Evolutionary conservation across 2,797 vertebrate genomes (phyloP), one percentile per base, ranked within the genome.

Genomic region (Microcaecilia unicolor): DNA sequence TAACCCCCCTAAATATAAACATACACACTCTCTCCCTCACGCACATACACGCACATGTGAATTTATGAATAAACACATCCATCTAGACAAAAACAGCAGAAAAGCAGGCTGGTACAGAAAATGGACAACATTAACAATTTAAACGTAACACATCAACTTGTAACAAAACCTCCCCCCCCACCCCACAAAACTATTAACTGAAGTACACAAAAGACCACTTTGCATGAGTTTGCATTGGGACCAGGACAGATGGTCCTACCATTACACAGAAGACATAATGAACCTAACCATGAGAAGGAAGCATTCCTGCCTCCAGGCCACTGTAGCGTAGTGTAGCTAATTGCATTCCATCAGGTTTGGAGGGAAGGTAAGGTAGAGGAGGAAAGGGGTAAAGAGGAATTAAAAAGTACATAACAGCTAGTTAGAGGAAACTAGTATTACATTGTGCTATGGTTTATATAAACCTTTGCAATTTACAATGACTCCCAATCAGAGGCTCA

Each of bases 401-500:
- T 30, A 45, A 42, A 57, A 25, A 53, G 21, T 36, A 31, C 34
- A 48, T 22, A n/a, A n/a, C n/a, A n/a, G n/a, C n/a, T n/a, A n/a
- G n/a, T n/a, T n/a, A n/a, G n/a, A n/a, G n/a, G n/a, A n/a, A n/a
- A n/a, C n/a, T n/a, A n/a, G n/a, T n/a, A n/a, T n/a, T n/a, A n/a
- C n/a, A n/a, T 66, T 73, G 75, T 68, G 72, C 72, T 74, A 68
- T 64, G 53, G 64, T 67, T 70, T 58, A 27, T 48, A 51, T 55
- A 18, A 42, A 56, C 58, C 44, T 55, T 58, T 61, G 45, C 51
- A 50, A 46, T 67, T 66, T 63, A 81, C 56, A 71, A 79, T 64
- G 67, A 68, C 72, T 81, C 74, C 77, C 68, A 79, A 73, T 67
- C 80, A 75, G 57, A 81, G 71, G 70, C 64, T 76, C 73, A 65